Conservation (phyloP, 1,140 invertebrate genomes). For the Lethocerus indicus region DNA sequence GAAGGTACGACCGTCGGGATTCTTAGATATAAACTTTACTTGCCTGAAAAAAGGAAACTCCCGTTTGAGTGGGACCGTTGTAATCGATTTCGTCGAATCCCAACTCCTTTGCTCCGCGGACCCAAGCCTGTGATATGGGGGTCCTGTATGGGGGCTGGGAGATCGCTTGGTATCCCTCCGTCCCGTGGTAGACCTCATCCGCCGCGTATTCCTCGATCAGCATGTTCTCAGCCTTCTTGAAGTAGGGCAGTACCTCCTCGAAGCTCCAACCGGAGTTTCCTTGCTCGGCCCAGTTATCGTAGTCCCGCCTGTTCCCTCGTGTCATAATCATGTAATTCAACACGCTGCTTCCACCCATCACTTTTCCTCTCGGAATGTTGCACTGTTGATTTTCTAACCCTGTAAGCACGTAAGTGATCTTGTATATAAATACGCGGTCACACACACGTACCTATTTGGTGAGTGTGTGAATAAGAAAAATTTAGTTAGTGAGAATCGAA, state of each 20-base stretch:
- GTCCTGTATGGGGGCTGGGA: slow-evolving; percentile 22
- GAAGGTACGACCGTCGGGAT: background rate
- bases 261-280: slow-evolving; percentile 85
- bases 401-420: too few species aligned
- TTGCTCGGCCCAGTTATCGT: slow-evolving; percentile 73
- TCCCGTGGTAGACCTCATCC: slow-evolving; percentile 27
- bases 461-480: background rate
- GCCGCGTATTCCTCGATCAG: slow-evolving; percentile 21
- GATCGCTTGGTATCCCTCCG: slow-evolving; percentile 23
- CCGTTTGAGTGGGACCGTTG: slow-evolving; percentile 31
- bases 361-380: slow-evolving; percentile 36
- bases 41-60: slow-evolving; percentile 32
- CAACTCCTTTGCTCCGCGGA: slow-evolving; percentile 28
- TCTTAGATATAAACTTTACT: slow-evolving; percentile 5
- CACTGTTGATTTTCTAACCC: slow-evolving; percentile 28
- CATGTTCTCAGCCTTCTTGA: slow-evolving; percentile 68
- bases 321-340: slow-evolving; percentile 85
- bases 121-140: slow-evolving; percentile 25
- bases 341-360: slow-evolving; percentile 60
- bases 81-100: slow-evolving; percentile 33
- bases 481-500: background rate
- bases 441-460: slow-evolving; percentile 36
- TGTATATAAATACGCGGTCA: too few species aligned
- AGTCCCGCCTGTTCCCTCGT: slow-evolving; percentile 65
- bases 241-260: slow-evolving; percentile 67